phyloP scores from a whole-genome alignment of 2,888 invertebrate genomes.

The Mythimna impura region DNA sequence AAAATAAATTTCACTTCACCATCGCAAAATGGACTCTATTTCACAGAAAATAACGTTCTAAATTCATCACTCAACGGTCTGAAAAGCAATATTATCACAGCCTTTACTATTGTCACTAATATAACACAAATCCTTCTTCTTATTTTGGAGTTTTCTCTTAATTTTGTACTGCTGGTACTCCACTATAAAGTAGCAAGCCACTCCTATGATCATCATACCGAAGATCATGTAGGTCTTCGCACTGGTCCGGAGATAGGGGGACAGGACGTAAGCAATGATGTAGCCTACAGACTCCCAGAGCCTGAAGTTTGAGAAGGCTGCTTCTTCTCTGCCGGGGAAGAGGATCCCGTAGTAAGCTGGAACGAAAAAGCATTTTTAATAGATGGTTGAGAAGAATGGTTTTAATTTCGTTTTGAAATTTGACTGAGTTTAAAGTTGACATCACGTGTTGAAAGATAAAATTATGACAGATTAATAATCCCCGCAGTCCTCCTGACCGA shows the following conservation, averaged over 20 bases:
- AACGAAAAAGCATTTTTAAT: conserved; percentile 44
- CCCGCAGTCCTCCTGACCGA: too few relatives aligned
- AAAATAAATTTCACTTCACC: not conserved
- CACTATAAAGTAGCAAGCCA: conserved; percentile 87
- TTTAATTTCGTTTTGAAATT: not conserved
- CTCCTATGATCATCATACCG: conserved; percentile 86
- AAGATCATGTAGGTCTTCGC: conserved; percentile 89
- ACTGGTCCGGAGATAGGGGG: conserved; percentile 87
- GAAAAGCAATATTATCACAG: conserved; percentile 83
- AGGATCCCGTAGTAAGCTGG: conserved; percentile 91
- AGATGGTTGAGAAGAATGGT: not conserved
- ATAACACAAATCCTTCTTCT: conserved; percentile 66
- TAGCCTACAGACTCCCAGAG: conserved; percentile 93
- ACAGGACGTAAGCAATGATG: conserved; percentile 91
- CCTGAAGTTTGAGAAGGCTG: conserved; percentile 93
- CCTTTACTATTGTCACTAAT: conserved; percentile 68
- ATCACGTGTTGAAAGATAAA: too few relatives aligned
- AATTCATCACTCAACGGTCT: conserved; percentile 69
- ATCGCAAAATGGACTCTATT: not conserved
- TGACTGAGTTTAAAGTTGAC: not conserved
- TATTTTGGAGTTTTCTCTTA: conserved; percentile 67
- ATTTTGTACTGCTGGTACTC: conserved; percentile 76
- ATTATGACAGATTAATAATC: too few relatives aligned
- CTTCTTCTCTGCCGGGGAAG: conserved; percentile 91
- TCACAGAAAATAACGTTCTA: not conserved